Percentiles rank a stretch among this genome's conserved stretches.
Evolutionary conservation across 2,113 vertebrate genomes (phyloP).

Genomic region (Dipodomys stephensi): DNA sequence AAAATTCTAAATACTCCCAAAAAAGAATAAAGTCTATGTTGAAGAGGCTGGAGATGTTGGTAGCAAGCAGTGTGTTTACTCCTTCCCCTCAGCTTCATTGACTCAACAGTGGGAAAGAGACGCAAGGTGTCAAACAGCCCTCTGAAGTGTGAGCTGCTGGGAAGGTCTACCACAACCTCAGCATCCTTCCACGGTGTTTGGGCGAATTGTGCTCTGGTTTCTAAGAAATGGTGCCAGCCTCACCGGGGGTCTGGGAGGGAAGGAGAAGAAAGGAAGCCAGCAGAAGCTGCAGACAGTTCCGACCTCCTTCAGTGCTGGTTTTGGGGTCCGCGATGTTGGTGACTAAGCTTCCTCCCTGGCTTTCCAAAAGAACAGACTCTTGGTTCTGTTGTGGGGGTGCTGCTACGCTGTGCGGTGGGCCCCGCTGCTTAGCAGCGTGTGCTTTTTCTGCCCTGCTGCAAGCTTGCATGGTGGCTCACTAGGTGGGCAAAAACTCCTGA

Average conservation of each 20-base stretch:
- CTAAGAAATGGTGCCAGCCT: constrained; percentile 62
- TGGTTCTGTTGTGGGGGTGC: background rate
- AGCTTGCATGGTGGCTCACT: background rate
- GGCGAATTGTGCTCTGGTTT: constrained; percentile 36
- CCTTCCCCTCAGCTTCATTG: background rate
- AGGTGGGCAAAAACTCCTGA: background rate
- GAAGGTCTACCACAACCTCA: constrained; percentile 54
- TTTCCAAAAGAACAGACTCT: background rate
- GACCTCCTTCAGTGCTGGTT: background rate
- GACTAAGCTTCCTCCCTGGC: background rate
- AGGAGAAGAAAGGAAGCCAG: background rate
- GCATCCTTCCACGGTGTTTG: constrained; percentile 68
- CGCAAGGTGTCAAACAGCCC: constrained; percentile 79
- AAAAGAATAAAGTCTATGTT: background rate
- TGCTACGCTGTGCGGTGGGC: background rate
- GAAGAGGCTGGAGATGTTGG: background rate
- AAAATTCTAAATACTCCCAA: background rate
- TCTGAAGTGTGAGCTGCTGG: constrained; percentile 55
- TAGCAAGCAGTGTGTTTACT: background rate
- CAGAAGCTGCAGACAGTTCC: background rate
- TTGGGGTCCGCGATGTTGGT: background rate
- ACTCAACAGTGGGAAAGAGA: constrained; percentile 54
- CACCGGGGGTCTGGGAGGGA: background rate
- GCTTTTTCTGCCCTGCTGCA: background rate
- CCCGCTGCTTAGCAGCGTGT: background rate